phyloP scores from a whole-genome alignment of 2,113 vertebrate genomes.

The Neomonachus schauinslandi region DNA sequence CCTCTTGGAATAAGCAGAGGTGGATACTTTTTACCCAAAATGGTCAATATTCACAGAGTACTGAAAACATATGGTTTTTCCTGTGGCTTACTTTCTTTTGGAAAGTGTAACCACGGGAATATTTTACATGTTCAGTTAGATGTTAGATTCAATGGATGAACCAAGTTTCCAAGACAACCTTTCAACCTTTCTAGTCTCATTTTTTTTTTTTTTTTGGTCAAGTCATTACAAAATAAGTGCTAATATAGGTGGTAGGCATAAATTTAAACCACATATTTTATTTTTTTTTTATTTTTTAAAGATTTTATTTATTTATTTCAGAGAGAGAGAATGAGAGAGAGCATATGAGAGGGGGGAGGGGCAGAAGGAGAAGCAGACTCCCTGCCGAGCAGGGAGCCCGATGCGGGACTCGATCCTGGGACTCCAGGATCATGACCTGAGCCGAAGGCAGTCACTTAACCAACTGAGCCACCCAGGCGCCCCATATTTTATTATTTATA shows the following conservation, averaged over 20 bases:
- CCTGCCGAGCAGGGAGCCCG: too few species aligned
- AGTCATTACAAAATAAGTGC: not conserved
- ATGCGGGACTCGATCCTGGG: too few species aligned
- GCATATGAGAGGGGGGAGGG: too few species aligned
- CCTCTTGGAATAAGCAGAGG: not conserved
- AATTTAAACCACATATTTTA: not conserved
- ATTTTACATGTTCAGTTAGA: not conserved
- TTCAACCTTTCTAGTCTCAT: not conserved
- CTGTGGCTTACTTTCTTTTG: not conserved
- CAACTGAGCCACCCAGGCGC: too few species aligned
- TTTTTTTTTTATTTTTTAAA: too few species aligned
- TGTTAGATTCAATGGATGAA: not conserved
- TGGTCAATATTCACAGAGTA: not conserved
- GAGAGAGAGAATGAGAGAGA: too few species aligned
- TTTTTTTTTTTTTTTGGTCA: not conserved
- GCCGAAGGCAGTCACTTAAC: too few species aligned
- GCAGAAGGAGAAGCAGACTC: too few species aligned
- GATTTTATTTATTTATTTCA: too few species aligned
- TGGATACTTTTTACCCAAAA: not conserved
- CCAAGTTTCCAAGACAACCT: not conserved
- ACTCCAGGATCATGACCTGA: too few species aligned
- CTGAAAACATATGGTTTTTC: not conserved
- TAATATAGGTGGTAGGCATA: not conserved
- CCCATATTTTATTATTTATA: not conserved
- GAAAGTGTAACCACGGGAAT: not conserved